phyloP scores from a whole-genome alignment of 2,797 vertebrate species.

The Erpetoichthys calabaricus region DNA sequence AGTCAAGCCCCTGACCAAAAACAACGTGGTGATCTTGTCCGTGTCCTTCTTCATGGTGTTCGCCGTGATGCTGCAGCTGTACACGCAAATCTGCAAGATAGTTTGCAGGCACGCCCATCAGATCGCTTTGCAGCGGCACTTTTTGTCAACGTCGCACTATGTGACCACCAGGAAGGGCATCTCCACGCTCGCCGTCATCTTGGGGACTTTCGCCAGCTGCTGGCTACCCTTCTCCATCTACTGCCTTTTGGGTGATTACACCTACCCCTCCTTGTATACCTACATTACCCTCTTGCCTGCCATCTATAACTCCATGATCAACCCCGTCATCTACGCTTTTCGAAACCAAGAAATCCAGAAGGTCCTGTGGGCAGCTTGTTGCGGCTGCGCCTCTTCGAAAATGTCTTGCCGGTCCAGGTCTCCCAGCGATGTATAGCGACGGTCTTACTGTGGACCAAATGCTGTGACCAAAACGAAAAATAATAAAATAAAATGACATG shows the following conservation, averaged over 20 bases:
- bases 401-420: slow-evolving; percentile 49
- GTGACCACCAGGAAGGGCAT: slow-evolving; percentile 67
- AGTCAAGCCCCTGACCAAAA: slow-evolving; percentile 67
- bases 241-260: slow-evolving; percentile 67
- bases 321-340: slow-evolving; percentile 84
- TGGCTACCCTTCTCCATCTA: slow-evolving; percentile 88
- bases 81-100: slow-evolving; percentile 72
- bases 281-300: slow-evolving; percentile 76
- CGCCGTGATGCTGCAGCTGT: slow-evolving; percentile 72
- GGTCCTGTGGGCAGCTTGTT: slow-evolving; percentile 70
- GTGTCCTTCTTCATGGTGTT: slow-evolving; percentile 69
- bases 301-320: slow-evolving; percentile 79
- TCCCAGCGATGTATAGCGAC: slow-evolving; percentile 72
- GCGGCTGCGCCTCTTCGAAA: slow-evolving; percentile 51
- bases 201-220: slow-evolving; percentile 77
- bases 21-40: slow-evolving; percentile 69
- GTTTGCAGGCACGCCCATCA: slow-evolving; percentile 76
- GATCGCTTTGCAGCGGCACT: slow-evolving; percentile 83
- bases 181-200: slow-evolving; percentile 64
- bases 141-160: slow-evolving; percentile 58
- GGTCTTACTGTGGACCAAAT: not conserved
- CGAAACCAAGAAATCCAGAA: slow-evolving; percentile 84
- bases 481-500: too few species aligned
- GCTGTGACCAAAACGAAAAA: not conserved
- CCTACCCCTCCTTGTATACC: slow-evolving; percentile 64